Evolutionary conservation across 1,140 invertebrate genomes (phyloP).

Genomic region (Muscidifurax raptorellus): DNA sequence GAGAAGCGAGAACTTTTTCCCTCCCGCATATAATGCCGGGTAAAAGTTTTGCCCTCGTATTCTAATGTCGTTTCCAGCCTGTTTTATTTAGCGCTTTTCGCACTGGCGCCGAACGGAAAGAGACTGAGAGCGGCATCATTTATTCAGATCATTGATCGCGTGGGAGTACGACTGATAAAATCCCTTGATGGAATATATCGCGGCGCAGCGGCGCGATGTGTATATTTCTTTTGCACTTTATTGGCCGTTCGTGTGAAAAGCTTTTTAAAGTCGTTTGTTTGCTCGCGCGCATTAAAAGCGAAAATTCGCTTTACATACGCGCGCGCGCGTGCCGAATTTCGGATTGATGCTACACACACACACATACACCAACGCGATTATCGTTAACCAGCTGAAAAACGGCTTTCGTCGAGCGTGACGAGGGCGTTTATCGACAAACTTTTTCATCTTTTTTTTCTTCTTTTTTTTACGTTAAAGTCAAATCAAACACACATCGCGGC

Average conservation of each 20-base stretch:
- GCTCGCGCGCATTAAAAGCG: background rate
- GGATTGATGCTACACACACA: background rate
- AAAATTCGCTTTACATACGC: background rate
- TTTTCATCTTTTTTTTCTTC: background rate
- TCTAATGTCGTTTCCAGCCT: background rate
- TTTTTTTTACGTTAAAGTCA: no score
- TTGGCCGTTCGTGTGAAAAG: background rate
- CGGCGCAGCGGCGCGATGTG: background rate
- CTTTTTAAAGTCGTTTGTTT: background rate
- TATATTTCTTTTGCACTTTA: background rate
- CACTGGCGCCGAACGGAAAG: no score
- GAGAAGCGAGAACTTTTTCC: background rate
- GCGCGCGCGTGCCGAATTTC: background rate
- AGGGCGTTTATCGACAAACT: background rate
- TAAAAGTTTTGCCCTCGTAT: background rate
- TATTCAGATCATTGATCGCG: background rate
- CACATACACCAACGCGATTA: background rate
- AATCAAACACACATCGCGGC: no score
- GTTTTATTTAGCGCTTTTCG: background rate
- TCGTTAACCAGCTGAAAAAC: conserved; percentile 11
- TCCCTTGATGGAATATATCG: background rate
- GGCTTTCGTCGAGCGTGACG: background rate
- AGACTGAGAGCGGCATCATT: background rate
- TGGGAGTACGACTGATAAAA: background rate
- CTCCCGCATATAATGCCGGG: background rate